Evolutionary conservation across 2,888 invertebrate genomes (phyloP).

Genomic region (Melanostoma mellinum): DNA sequence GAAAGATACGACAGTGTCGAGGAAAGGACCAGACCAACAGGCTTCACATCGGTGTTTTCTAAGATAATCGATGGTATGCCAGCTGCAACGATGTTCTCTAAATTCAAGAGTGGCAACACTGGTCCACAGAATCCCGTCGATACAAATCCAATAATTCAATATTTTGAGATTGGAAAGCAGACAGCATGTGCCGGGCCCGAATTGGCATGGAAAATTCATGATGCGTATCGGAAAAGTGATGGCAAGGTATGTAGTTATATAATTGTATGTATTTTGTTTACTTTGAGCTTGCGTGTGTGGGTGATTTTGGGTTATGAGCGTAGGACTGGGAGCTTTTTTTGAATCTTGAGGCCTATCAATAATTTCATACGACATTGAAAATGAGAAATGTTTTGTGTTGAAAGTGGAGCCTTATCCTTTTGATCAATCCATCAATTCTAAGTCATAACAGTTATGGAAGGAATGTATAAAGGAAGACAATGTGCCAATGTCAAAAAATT

Average conservation of each 20-base stretch:
- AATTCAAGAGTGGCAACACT: constrained; percentile 86
- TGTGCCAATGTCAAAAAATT: constrained; percentile 39
- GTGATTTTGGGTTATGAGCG: neutral
- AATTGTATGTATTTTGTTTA: neutral
- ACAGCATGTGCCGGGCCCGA: constrained; percentile 92
- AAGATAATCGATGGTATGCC: constrained; percentile 83
- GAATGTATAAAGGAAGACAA: neutral
- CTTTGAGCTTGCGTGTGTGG: neutral
- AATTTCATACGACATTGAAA: constrained; percentile 26
- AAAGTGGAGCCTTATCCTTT: neutral
- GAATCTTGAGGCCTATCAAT: constrained; percentile 27
- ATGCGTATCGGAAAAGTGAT: constrained; percentile 93
- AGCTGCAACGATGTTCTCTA: constrained; percentile 87
- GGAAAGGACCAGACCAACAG: constrained; percentile 75
- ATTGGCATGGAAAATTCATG: constrained; percentile 95
- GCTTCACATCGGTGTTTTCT: constrained; percentile 81
- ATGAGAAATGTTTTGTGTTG: constrained; percentile 5
- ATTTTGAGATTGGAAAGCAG: constrained; percentile 93
- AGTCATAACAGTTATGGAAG: neutral
- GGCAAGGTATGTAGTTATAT: constrained; percentile 91
- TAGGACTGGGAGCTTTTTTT: neutral
- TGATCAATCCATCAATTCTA: constrained; percentile 22
- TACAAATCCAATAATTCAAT: constrained; percentile 92
- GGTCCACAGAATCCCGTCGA: constrained; percentile 84
- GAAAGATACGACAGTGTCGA: constrained; percentile 81